Percentiles rank a stretch among this genome's conserved stretches.
phyloP scores from a whole-genome alignment of 2,888 invertebrate genomes.

The Acrobasis suavella region DNA sequence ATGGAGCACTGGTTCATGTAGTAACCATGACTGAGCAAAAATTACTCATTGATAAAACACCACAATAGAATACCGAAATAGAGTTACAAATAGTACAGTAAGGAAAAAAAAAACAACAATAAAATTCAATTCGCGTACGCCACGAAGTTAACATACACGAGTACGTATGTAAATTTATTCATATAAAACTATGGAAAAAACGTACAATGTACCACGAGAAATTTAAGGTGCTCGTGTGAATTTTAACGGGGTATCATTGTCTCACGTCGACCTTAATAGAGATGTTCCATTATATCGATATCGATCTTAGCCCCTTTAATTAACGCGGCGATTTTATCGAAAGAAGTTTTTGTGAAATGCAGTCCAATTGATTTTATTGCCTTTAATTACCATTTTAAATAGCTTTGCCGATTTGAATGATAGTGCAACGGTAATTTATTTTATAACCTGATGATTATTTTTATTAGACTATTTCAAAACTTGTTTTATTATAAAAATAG shows the following conservation, averaged over 20 bases:
- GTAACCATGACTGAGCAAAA: neutral
- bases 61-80: neutral
- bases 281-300: constrained; percentile 21
- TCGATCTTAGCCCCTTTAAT: constrained; percentile 14
- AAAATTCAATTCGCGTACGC: constrained; percentile 35
- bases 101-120: constrained; percentile 8
- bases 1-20: too few species aligned
- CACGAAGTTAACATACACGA: constrained; percentile 32
- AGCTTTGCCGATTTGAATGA: neutral
- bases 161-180: constrained; percentile 36
- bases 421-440: constrained; percentile 1
- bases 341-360: neutral
- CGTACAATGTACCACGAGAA: constrained; percentile 28
- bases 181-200: constrained; percentile 29
- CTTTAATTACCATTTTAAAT: neutral
- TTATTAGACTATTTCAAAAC: neutral
- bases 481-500: neutral
- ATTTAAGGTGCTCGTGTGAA: constrained; percentile 40
- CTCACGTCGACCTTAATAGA: constrained; percentile 22
- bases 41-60: neutral
- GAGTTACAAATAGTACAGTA: constrained; percentile 3
- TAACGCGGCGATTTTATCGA: constrained; percentile 9
- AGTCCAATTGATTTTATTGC: constrained; percentile 9
- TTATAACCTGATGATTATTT: neutral
- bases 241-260: constrained; percentile 36